These are phyloP conservation scores for Pangasius krempfi DNA, from an alignment of 2,797 vertebrate species.

Conservation along the genomic window DNA sequence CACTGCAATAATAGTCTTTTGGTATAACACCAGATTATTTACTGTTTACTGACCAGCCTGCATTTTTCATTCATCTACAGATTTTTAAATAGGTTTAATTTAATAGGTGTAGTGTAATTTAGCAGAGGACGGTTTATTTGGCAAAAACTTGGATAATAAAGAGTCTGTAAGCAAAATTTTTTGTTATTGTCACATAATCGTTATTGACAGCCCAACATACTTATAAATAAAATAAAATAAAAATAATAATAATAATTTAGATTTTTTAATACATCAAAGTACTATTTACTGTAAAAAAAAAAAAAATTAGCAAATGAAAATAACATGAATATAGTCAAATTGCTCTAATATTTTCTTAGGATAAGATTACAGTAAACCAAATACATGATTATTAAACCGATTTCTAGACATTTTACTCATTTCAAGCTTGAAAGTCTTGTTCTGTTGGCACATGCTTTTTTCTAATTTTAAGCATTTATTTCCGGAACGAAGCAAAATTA, in stretches of 20 bases:
- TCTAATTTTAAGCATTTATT: too few relatives aligned
- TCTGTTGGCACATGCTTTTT: too few relatives aligned
- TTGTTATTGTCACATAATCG: not conserved
- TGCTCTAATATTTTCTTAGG: too few relatives aligned
- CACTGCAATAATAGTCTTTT: not conserved
- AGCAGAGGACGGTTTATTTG: not conserved
- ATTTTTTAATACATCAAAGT: too few relatives aligned
- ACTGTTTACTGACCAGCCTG: not conserved
- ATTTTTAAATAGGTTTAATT: not conserved
- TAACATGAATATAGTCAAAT: not conserved
- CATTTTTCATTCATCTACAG: not conserved
- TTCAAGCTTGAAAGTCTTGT: too few relatives aligned
- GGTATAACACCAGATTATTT: not conserved
- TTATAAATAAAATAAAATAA: not conserved
- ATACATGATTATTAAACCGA: not conserved
- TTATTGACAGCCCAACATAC: not conserved
- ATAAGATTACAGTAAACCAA: not conserved
- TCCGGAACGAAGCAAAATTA: too few relatives aligned
- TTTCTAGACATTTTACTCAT: too few relatives aligned
- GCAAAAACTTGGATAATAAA: not conserved
- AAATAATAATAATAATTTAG: too few relatives aligned
- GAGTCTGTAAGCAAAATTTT: not conserved
- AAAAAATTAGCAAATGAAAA: not conserved
- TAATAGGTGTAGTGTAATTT: not conserved
- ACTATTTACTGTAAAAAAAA: too few relatives aligned